Evolutionary conservation across 2,888 invertebrate genomes (phyloP).

Genomic region (Heliconius erato): DNA sequence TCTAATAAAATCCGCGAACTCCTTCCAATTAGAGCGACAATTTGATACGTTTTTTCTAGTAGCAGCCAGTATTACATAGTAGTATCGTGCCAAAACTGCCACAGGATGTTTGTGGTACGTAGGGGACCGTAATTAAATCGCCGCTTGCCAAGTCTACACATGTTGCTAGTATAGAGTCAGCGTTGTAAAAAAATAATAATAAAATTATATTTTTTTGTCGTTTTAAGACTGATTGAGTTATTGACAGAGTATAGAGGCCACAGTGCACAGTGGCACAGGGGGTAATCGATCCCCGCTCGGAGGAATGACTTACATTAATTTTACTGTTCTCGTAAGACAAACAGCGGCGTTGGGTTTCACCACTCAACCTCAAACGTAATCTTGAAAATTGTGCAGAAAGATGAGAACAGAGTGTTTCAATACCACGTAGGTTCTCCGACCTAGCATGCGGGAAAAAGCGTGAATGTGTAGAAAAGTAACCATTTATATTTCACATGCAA

Average conservation of each 20-base stretch:
- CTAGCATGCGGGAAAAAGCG: neutral
- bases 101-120: slow-evolving; percentile 52
- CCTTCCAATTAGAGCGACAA: slow-evolving; percentile 52
- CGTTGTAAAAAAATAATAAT: slow-evolving; percentile 21
- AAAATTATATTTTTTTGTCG: neutral
- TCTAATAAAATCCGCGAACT: slow-evolving; percentile 40
- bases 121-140: slow-evolving; percentile 54
- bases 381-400: neutral
- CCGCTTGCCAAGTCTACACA: slow-evolving; percentile 52
- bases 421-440: too few relatives aligned
- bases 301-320: neutral
- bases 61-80: slow-evolving; percentile 23
- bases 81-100: slow-evolving; percentile 50
- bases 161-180: slow-evolving; percentile 37
- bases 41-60: slow-evolving; percentile 50
- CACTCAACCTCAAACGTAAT: neutral
- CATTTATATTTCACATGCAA: slow-evolving; percentile 23
- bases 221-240: neutral
- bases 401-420: neutral
- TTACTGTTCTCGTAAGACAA: neutral
- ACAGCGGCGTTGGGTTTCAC: neutral
- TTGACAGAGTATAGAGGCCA: neutral
- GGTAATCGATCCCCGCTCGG: neutral
- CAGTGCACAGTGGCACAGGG: neutral
- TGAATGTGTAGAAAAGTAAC: neutral